Percentiles rank a stretch among this genome's conserved stretches.
Evolutionary conservation across 2,113 vertebrate species (phyloP).

Genomic region (Tauraco erythrolophus): DNA sequence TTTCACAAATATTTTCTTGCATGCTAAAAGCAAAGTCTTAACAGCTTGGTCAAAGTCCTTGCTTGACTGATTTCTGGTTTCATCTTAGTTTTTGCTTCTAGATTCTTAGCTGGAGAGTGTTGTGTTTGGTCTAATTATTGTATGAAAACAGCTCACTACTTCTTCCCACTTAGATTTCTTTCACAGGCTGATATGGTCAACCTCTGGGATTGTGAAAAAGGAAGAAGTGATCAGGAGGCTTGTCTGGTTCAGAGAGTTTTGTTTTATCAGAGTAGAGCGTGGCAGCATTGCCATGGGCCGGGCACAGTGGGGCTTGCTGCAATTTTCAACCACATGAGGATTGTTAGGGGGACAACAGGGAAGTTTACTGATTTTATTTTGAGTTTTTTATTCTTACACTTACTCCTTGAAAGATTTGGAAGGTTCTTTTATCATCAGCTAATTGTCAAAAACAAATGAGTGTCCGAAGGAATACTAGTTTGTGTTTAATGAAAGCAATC

Average conservation of each 20-base stretch:
- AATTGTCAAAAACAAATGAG: constrained; percentile 3
- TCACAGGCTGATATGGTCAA: not conserved
- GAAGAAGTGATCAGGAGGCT: not conserved
- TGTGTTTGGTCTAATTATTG: not conserved
- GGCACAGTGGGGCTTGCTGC: not conserved
- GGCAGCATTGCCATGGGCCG: not conserved
- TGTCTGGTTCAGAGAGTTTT: not conserved
- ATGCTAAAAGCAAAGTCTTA: not conserved
- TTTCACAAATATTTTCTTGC: not conserved
- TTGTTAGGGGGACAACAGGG: not conserved
- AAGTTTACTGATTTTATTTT: not conserved
- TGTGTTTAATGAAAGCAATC: constrained; percentile 35
- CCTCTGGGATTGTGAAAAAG: not conserved
- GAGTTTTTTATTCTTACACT: not conserved
- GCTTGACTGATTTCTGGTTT: constrained; percentile 4
- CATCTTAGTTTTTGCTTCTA: not conserved
- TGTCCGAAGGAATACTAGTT: not conserved
- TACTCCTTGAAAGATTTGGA: not conserved
- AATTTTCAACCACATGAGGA: not conserved
- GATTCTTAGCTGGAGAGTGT: not conserved
- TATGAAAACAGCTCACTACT: not conserved
- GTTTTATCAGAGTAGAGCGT: not conserved
- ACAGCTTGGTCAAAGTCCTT: constrained; percentile 15
- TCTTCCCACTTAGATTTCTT: not conserved
- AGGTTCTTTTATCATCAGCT: constrained; percentile 10